phyloP scores from a whole-genome alignment of 2,797 vertebrate genomes.

The Myotis pilosus region DNA sequence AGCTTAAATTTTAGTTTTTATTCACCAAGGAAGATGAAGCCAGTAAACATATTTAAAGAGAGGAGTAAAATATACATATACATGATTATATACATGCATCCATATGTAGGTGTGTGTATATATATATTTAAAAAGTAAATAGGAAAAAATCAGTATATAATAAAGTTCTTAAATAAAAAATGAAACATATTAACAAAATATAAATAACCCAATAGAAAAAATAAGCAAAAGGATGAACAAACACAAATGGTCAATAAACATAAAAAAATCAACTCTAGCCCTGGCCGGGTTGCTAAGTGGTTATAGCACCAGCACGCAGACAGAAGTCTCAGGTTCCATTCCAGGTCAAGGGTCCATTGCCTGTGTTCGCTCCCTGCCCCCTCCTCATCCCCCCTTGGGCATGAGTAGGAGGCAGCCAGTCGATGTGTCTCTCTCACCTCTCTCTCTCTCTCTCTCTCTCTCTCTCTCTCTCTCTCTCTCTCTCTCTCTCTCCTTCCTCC shows the following conservation, averaged over 20 bases:
- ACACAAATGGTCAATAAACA: neutral
- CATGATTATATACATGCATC: neutral
- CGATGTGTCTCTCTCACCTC: no score
- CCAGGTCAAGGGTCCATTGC: no score
- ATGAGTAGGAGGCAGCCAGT: no score
- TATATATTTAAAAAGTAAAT: neutral
- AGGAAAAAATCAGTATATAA: neutral
- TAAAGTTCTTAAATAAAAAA: neutral
- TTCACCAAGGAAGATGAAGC: neutral
- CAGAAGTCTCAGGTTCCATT: no score
- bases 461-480: no score
- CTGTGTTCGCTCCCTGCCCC: no score
- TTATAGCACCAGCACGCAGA: no score
- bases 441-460: no score
- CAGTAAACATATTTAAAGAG: neutral
- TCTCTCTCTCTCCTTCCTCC: no score
- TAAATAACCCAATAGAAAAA: neutral
- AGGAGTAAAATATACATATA: neutral
- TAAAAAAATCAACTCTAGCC: neutral
- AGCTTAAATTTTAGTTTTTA: constrained; percentile 26
- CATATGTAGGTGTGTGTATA: neutral
- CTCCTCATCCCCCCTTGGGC: no score
- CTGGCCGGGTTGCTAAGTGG: no score
- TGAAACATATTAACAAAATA: neutral
- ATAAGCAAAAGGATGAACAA: neutral